Conservation (phyloP, 2,797 vertebrate species). For the Phalloptychus januarius region DNA sequence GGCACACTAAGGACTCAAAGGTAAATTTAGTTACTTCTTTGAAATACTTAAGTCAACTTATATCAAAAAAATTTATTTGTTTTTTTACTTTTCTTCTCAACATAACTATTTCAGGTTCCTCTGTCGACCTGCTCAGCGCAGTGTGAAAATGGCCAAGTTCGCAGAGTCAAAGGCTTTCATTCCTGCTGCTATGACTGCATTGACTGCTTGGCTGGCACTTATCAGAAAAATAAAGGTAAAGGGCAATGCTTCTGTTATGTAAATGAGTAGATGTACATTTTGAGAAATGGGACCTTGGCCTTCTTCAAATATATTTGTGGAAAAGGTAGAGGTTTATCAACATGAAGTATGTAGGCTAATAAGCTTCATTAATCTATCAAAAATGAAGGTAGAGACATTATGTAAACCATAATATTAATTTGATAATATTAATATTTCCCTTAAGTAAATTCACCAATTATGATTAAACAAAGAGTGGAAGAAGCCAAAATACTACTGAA, state of each 20-base stretch:
- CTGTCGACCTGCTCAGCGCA: constrained; percentile 83
- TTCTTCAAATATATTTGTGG: background rate
- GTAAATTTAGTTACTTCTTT: constrained; percentile 56
- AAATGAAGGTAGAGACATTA: background rate
- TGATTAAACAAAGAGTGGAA: background rate
- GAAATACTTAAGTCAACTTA: background rate
- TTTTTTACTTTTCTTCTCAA: background rate
- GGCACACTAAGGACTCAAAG: constrained; percentile 71
- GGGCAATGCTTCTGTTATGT: background rate
- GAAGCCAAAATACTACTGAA: background rate
- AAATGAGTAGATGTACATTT: background rate
- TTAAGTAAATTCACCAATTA: background rate
- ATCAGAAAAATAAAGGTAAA: constrained; percentile 77
- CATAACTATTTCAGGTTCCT: constrained; percentile 78
- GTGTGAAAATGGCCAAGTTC: constrained; percentile 85
- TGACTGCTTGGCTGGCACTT: constrained; percentile 86
- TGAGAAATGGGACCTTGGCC: background rate
- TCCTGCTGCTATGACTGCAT: constrained; percentile 94
- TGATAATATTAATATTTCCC: too few species aligned
- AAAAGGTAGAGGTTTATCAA: background rate
- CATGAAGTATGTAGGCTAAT: background rate
- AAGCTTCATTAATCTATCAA: background rate
- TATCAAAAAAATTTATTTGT: background rate
- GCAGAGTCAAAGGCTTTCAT: constrained; percentile 87
- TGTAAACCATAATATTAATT: too few species aligned